Base-by-base conservation (phyloP, 1,140 invertebrate species). In the Hetaerina americana region DNA sequence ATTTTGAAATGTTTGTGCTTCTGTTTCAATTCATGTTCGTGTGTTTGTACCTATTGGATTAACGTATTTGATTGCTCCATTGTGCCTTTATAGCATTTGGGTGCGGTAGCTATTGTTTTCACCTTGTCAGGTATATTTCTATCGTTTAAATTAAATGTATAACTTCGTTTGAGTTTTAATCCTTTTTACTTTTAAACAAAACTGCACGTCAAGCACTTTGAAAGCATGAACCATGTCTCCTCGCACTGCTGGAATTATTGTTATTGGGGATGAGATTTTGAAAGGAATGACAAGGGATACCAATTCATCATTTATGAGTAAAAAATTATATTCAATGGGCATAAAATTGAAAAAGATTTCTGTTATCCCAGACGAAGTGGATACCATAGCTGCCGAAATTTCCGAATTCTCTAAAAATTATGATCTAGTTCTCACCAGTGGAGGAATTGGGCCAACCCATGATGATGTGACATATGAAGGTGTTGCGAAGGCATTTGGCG, bases 261-360 rank as follows among this genome's bases (percentile, higher is more conserved):
- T 94, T 69, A 91, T 94, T 78, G 92, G 92, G 22, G 90, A 94
- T 84, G 92, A 94, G 82, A 90, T 94, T 75, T 79, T 94, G n/a
- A 93, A 92, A 81, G 92, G 90, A 5, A 87, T 91, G 77, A 87
- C 89, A 5, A 80, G 78, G 57, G 92, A 94, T 77, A 88, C 87
- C 24, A 94, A 94, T 81, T 90, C 90, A 1, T 78, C 84, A 74
- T 92, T 88, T 76, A 80, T 92, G 5, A 85, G 86, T 71, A 84
- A 86, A 79, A 81, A 86, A 71, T 80, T 94, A 5, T 87, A 87
- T 76, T 78, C 84, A 27, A 80, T 86, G 74, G 91, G 90, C 74
- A 84, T 92, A 15, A 85, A 84, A 79, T 86, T 92, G 26, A 78
- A 81, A 72, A 86, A 89, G 86, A 87, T 94, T 74, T 86, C 87